phyloP scores from a whole-genome alignment of 2,113 vertebrate species.

The Ginglymostoma cirratum region DNA sequence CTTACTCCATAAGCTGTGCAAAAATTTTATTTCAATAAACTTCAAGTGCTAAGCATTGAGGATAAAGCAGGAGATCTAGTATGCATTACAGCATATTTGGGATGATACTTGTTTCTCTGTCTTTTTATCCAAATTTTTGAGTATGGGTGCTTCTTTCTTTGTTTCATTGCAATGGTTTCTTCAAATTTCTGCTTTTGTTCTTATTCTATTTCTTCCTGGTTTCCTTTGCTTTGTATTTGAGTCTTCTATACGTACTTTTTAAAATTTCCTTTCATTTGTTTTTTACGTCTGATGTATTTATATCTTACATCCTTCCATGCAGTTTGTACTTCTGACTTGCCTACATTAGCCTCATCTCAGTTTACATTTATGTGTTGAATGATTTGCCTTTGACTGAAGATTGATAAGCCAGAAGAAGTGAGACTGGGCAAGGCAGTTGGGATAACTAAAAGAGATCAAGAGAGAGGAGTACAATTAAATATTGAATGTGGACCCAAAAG shows the following conservation, averaged over 20 bases:
- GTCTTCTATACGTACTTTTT: background rate
- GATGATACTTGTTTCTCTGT: background rate
- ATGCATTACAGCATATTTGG: background rate
- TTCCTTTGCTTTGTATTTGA: background rate
- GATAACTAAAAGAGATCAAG: background rate
- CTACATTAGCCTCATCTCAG: background rate
- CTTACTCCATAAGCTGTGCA: background rate
- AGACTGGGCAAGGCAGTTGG: background rate
- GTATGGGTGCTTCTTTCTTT: background rate
- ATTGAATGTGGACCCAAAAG: too few species aligned
- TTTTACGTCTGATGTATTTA: background rate
- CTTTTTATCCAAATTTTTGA: background rate
- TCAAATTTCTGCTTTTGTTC: background rate
- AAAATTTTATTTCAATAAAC: background rate
- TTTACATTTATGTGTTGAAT: background rate
- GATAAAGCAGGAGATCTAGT: background rate
- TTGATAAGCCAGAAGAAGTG: background rate
- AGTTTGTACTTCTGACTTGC: background rate
- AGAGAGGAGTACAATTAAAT: background rate
- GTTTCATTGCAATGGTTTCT: background rate
- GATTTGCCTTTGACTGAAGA: background rate
- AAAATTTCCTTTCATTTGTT: background rate
- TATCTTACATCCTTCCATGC: too few species aligned
- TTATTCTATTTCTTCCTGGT: background rate
- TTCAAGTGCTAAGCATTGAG: background rate